Conservation (phyloP, 1,140 invertebrate genomes). For the Pachypeltis micranthus region DNA sequence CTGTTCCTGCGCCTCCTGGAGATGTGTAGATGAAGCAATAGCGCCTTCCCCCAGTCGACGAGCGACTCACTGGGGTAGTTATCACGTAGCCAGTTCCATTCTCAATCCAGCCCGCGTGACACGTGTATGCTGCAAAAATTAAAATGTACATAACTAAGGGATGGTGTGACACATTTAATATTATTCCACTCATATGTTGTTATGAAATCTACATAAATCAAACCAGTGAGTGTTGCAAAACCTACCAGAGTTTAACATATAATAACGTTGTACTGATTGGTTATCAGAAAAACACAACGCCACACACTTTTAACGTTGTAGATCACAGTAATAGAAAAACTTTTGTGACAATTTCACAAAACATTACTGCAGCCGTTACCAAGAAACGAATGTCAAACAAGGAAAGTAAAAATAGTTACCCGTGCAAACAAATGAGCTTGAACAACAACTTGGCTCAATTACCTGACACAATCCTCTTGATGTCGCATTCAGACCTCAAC, state of each 20-base stretch:
- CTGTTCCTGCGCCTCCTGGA: conserved; percentile 23
- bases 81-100: conserved; percentile 38
- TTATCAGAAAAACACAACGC: no score
- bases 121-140: conserved; percentile 37
- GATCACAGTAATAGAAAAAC: no score
- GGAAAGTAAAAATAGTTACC: no score
- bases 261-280: no score
- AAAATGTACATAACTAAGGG: not conserved
- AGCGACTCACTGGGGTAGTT: conserved; percentile 35
- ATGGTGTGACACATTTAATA: not conserved
- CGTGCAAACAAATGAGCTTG: no score
- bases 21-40: conserved; percentile 35
- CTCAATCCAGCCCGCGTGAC: conserved; percentile 40
- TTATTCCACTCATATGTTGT: not conserved
- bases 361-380: no score
- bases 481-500: conserved; percentile 32
- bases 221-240: not conserved
- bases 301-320: no score
- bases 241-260: no score
- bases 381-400: no score
- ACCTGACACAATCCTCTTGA: conserved; percentile 30
- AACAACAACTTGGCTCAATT: no score
- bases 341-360: no score
- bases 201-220: not conserved
- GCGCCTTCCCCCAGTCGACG: conserved; percentile 33